Base-by-base conservation (phyloP, 2,797 vertebrate species). In the Parambassis ranga region DNA sequence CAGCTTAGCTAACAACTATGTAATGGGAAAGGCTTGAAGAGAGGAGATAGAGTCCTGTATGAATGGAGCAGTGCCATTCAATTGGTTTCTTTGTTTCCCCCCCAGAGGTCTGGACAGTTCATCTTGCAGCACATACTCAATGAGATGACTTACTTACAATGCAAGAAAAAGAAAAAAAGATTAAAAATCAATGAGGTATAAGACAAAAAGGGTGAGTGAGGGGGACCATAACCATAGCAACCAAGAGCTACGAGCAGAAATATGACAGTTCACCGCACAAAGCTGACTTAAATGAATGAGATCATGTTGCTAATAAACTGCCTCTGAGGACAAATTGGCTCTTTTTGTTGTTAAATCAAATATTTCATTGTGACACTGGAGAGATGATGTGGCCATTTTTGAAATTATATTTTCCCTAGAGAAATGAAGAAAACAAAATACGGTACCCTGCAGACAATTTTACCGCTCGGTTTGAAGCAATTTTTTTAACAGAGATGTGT, bases 171-270 rank as follows among this genome's bases (percentile, higher is more conserved):
- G 81, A 59, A 82, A 66, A 76, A 85, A 75, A 75, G 81, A 90
- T 87, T 80, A 81, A 83, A 89, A 89, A 83, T 79, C 87, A 86
- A 80, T 77, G 78, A 84, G 69, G 66, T 76, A 67, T 74, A 71
- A 82, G 63, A 83, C 83, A 81, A 87, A 86, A 74, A 48, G 43
- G 33, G 32, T 20, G 68, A 75, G 77, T 46, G 50, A 64, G 73
- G 71, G 69, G 71, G 69, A 68, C 31, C 38, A 85, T 80, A 87
- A 77, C 79, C 87, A 82, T 85, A 65, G 85, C 72, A 90, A 88
- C 81, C 72, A 72, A 59, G 68, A 75, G 51, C 67, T 43, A 58
- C 10, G 59, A 60, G 79, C 43, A 56, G 62, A 65, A 74, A 83
- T 78, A 80, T 59, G 82, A 78, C 82, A 81, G 65, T 77, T 78